phyloP scores from a whole-genome alignment of 2,113 vertebrate genomes.

The Gavialis gangeticus region DNA sequence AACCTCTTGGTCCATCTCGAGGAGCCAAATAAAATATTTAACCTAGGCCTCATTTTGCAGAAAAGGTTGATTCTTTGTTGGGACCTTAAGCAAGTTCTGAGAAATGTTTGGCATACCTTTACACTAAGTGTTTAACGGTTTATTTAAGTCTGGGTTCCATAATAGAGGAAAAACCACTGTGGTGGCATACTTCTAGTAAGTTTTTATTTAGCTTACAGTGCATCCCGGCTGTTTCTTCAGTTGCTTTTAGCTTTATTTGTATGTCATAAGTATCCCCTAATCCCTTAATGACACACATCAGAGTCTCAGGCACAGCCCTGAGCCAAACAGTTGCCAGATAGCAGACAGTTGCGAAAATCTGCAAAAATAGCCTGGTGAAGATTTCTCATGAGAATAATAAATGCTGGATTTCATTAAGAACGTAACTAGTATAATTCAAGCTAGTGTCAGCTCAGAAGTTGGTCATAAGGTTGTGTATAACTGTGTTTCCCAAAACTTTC shows the following conservation, averaged over 20 bases:
- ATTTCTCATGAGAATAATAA: background rate
- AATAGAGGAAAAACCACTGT: slow-evolving; percentile 66
- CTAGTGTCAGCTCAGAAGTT: background rate
- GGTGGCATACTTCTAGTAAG: slow-evolving; percentile 56
- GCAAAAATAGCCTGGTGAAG: background rate
- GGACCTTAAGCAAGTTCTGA: slow-evolving; percentile 79
- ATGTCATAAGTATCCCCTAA: background rate
- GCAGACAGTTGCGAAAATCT: background rate
- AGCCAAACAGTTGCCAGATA: background rate
- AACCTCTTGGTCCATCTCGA: slow-evolving; percentile 77
- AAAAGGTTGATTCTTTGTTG: slow-evolving; percentile 82
- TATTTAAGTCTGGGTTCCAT: slow-evolving; percentile 79
- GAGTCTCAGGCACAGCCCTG: background rate
- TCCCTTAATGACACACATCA: rapidly evolving
- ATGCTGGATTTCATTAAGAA: slow-evolving; percentile 1
- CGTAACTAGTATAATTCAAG: background rate
- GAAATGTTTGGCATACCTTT: slow-evolving; percentile 86
- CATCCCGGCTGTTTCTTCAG: slow-evolving; percentile 45
- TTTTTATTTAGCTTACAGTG: slow-evolving; percentile 67
- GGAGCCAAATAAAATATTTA: slow-evolving; percentile 92
- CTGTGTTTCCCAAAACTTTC: background rate
- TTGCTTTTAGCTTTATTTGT: slow-evolving; percentile 12
- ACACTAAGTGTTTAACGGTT: slow-evolving; percentile 83
- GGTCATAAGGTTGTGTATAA: background rate
- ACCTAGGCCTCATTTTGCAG: slow-evolving; percentile 82